phyloP scores from a whole-genome alignment of 1,140 invertebrate genomes.

The Lutraria rhynchaena region DNA sequence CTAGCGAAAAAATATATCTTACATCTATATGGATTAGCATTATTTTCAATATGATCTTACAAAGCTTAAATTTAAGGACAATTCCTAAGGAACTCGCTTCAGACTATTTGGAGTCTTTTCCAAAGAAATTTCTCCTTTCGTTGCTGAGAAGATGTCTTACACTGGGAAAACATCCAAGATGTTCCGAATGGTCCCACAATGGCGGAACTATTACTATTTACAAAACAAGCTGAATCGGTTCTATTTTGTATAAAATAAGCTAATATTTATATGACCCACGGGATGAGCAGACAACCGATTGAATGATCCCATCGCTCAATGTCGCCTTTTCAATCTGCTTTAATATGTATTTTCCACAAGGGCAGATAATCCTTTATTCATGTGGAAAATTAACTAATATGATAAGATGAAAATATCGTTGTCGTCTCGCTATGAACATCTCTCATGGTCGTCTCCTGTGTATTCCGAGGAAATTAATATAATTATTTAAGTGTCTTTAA shows the following conservation, averaged over 20 bases:
- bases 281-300: neutral
- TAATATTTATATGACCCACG: conserved; percentile 33
- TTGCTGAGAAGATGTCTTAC: too few relatives aligned
- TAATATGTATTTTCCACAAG: conserved; percentile 37
- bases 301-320: neutral
- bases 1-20: too few relatives aligned
- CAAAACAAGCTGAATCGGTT: too few relatives aligned
- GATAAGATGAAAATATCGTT: conserved; percentile 40
- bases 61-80: too few relatives aligned
- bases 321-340: conserved; percentile 4
- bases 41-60: too few relatives aligned
- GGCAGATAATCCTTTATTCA: neutral
- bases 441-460: conserved; percentile 21
- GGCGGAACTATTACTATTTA: too few relatives aligned
- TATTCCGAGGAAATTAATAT: conserved; percentile 42
- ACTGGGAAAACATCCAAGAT: too few relatives aligned
- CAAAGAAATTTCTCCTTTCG: too few relatives aligned
- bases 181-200: too few relatives aligned
- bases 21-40: too few relatives aligned
- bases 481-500: conserved; percentile 46
- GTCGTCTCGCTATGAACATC: conserved; percentile 4
- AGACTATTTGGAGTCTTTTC: too few relatives aligned
- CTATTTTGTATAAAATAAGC: neutral
- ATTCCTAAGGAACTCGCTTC: too few relatives aligned
- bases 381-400: conserved; percentile 41